Percentiles rank a stretch among this genome's conserved stretches.
Conservation (phyloP, 2,113 vertebrate species). For the Caretta caretta region DNA sequence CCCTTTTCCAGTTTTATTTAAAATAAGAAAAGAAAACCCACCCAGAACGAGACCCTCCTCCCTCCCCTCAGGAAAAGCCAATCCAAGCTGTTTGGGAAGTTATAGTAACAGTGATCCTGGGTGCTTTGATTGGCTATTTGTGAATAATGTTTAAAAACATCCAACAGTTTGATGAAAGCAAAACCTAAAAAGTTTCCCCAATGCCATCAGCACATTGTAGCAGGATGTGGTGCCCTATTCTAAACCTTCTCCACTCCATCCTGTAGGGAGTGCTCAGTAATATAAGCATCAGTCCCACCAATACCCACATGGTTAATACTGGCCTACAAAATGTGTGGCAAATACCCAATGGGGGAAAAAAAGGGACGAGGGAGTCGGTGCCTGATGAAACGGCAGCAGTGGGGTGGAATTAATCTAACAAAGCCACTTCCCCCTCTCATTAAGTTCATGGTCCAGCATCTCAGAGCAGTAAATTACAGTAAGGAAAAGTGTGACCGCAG, state of each 20-base stretch:
- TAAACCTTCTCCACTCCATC: neutral
- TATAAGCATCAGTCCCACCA: neutral
- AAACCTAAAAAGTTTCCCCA: neutral
- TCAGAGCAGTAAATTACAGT: slow-evolving; percentile 65
- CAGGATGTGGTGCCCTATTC: neutral
- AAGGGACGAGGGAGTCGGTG: neutral
- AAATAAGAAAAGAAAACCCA: slow-evolving; percentile 43
- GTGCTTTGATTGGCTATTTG: slow-evolving; percentile 21
- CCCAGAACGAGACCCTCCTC: slow-evolving; percentile 35
- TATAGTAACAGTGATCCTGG: slow-evolving; percentile 10
- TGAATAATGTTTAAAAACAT: neutral
- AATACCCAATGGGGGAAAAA: neutral
- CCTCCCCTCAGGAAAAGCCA: slow-evolving; percentile 36
- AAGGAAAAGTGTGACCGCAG: slow-evolving; percentile 43
- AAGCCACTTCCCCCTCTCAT: slow-evolving; percentile 40
- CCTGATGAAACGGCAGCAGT: neutral
- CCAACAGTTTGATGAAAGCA: neutral
- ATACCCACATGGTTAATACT: neutral
- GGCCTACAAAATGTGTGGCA: neutral
- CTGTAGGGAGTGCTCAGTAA: neutral
- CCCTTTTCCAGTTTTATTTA: slow-evolving; percentile 64
- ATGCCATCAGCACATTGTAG: neutral
- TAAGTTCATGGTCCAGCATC: slow-evolving; percentile 57
- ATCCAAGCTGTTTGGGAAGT: slow-evolving; percentile 26
- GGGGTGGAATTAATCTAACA: neutral